A percentile compares a stretch with the other conserved stretches of the same genome.
phyloP scores from a whole-genome alignment of 64 coral and sea anemone species.

The Pachyseris speciosa region DNA sequence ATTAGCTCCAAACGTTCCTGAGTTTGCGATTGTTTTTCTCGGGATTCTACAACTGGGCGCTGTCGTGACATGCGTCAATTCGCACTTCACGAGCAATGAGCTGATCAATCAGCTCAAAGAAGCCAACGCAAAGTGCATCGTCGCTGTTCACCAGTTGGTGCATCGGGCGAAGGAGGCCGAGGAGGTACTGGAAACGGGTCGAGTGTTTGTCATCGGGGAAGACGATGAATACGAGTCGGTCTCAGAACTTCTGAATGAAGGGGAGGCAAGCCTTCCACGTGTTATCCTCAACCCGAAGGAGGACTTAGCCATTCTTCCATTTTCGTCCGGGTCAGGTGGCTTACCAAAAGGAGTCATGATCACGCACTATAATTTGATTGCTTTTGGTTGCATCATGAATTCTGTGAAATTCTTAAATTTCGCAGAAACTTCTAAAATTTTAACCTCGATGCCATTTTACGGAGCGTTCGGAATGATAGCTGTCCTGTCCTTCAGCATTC shows the following conservation, averaged over 20 bases:
- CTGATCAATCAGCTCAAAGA: slow-evolving; percentile 62
- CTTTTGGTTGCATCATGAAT: slow-evolving; percentile 34
- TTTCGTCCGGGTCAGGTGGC: slow-evolving; percentile 66
- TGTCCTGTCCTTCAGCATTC: slow-evolving; percentile 20
- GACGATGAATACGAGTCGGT: slow-evolving; percentile 46
- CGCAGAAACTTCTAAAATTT: slow-evolving; percentile 1
- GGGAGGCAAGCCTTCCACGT: slow-evolving; percentile 41
- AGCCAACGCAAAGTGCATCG: slow-evolving; percentile 50
- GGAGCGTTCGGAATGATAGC: slow-evolving; percentile 51
- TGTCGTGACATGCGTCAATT: slow-evolving; percentile 60
- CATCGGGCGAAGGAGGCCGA: slow-evolving; percentile 45
- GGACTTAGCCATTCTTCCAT: slow-evolving; percentile 78
- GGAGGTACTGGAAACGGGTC: background rate
- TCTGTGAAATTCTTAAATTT: background rate
- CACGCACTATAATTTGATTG: slow-evolving; percentile 74
- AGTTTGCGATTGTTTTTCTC: slow-evolving; percentile 63
- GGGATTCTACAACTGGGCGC: slow-evolving; percentile 62
- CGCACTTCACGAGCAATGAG: slow-evolving; percentile 55
- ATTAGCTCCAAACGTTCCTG: slow-evolving; percentile 49
- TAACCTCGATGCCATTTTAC: slow-evolving; percentile 49
- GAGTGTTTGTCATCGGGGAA: slow-evolving; percentile 57
- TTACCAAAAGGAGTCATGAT: slow-evolving; percentile 82
- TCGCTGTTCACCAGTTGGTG: slow-evolving; percentile 31
- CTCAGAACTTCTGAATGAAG: slow-evolving; percentile 62
- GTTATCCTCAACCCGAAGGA: slow-evolving; percentile 61